These are phyloP conservation scores for Chaetodon auriga DNA, from an alignment of 2,113 vertebrate species.

Conservation along the genomic window DNA sequence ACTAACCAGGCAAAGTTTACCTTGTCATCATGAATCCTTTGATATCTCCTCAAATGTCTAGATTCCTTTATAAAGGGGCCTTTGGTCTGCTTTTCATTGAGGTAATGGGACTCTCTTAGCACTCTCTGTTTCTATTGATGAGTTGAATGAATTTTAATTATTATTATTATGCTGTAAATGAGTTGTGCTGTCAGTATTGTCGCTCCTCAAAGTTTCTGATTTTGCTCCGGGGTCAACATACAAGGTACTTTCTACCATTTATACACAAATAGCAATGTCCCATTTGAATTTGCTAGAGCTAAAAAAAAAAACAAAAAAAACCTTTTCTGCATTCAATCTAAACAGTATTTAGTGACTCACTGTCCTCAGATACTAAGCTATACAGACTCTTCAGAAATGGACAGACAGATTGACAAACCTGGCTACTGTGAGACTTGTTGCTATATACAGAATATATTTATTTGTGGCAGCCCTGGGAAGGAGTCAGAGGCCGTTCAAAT, in stretches of 20 bases:
- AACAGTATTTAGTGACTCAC: conserved; percentile 10
- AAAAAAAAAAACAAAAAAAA: not conserved
- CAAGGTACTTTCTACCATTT: conserved; percentile 16
- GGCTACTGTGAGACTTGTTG: conserved; percentile 53
- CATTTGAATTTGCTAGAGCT: not conserved
- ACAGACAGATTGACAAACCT: conserved; percentile 32
- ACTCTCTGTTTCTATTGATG: conserved; percentile 36
- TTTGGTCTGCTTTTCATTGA: conserved; percentile 54
- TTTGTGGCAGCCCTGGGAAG: conserved; percentile 59
- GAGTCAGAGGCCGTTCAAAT: conserved; percentile 43
- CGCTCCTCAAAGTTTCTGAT: conserved; percentile 9
- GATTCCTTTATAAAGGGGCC: conserved; percentile 14
- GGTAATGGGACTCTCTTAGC: conserved; percentile 19
- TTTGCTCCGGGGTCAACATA: not conserved
- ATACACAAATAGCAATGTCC: conserved; percentile 7
- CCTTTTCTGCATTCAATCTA: not conserved
- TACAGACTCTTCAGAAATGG: conserved; percentile 14
- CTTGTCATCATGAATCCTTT: conserved; percentile 29
- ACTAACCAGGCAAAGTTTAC: not conserved
- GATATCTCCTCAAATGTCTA: conserved; percentile 34
- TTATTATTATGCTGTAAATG: conserved; percentile 51
- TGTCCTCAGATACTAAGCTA: conserved; percentile 13
- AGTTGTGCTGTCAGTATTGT: conserved; percentile 39
- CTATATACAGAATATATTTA: conserved; percentile 70
- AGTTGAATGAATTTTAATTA: conserved; percentile 38